Percentiles rank a stretch among this genome's conserved stretches.
Conservation (phyloP, 1,140 invertebrate genomes). For the Cecropterus lyciades region DNA sequence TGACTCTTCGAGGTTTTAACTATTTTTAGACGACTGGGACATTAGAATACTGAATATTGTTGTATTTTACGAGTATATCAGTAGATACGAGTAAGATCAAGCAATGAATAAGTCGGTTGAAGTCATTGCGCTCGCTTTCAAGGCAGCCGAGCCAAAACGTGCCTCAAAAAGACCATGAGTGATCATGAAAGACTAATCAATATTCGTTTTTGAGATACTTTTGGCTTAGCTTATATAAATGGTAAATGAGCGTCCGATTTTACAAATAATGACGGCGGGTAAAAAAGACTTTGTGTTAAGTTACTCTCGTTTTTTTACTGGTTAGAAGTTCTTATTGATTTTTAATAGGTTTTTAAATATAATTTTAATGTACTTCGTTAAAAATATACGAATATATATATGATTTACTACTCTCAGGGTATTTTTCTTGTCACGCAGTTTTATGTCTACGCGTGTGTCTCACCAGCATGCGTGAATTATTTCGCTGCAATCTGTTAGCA, state of each 20-base stretch:
- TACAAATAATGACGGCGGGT: conserved; percentile 6
- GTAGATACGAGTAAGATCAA: background rate
- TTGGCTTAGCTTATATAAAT: background rate
- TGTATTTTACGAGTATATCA: background rate
- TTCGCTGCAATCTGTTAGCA: no score
- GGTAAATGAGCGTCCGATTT: background rate
- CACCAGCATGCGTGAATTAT: no score
- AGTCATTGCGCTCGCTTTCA: conserved; percentile 4
- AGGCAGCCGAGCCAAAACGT: background rate
- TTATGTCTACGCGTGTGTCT: no score
- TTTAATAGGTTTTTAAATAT: background rate
- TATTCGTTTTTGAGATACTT: background rate
- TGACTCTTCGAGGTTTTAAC: background rate
- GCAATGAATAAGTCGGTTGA: conserved; percentile 1
- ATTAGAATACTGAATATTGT: background rate
- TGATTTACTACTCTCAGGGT: no score
- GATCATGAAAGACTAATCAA: no score
- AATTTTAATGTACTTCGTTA: background rate
- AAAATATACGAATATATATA: background rate
- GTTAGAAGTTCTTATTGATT: background rate
- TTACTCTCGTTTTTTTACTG: background rate
- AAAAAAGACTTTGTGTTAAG: conserved; percentile 2
- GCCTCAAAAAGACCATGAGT: background rate
- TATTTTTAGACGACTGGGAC: background rate
- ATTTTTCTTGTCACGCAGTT: no score